Conservation (phyloP, 2,888 invertebrate species). For the Ditula angustiorana region DNA sequence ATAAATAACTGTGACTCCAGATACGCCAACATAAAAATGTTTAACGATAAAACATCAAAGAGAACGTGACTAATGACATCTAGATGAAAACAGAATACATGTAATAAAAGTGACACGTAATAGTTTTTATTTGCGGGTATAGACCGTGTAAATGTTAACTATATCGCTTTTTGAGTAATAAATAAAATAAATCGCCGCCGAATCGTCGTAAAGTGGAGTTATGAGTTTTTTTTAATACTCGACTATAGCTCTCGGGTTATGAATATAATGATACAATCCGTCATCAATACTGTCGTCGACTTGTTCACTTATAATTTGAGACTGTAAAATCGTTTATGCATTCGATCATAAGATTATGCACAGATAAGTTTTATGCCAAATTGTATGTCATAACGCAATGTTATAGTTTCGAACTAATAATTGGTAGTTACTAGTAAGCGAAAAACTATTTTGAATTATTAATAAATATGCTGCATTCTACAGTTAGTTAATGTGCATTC, state of each 20-base stretch:
- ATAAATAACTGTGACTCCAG: conserved; percentile 61
- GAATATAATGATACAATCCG: conserved; percentile 21
- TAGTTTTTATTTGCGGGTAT: conserved; percentile 65
- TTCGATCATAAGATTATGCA: background rate
- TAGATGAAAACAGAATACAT: conserved; percentile 76
- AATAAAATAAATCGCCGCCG: conserved; percentile 44
- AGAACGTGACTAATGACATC: conserved; percentile 75
- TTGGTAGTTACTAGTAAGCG: too few relatives aligned
- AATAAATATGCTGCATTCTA: too few relatives aligned
- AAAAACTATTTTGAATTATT: too few relatives aligned
- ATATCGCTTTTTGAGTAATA: conserved; percentile 50
- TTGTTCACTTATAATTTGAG: conserved; percentile 3
- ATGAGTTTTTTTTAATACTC: conserved; percentile 7
- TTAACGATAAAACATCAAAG: conserved; percentile 80
- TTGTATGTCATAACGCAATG: too few relatives aligned
- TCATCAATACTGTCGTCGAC: conserved; percentile 4
- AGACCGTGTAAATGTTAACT: conserved; percentile 62
- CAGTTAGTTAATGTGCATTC: too few relatives aligned
- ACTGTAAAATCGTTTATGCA: background rate
- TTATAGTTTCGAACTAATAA: too few relatives aligned
- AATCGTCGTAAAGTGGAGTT: conserved; percentile 42
- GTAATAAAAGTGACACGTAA: conserved; percentile 77
- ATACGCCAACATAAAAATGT: conserved; percentile 73
- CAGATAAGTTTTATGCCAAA: too few relatives aligned
- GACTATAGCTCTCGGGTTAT: background rate